Evolutionary conservation across 2,797 vertebrate genomes (phyloP).

Genomic region (Enteromius treurensis): DNA sequence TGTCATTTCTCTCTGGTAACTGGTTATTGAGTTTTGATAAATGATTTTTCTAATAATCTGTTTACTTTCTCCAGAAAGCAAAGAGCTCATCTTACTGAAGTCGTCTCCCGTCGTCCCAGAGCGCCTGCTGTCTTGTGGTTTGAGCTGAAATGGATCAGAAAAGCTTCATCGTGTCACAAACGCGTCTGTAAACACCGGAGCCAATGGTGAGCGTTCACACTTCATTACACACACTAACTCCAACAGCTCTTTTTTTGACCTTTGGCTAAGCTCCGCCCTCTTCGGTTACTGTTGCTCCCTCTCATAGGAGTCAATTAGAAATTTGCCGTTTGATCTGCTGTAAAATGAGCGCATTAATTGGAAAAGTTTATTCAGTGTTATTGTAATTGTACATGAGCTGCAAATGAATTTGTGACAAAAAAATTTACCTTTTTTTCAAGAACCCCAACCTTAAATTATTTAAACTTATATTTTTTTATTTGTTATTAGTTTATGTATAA

Average conservation of each 20-base stretch:
- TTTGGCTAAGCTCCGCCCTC: not conserved
- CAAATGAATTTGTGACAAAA: not conserved
- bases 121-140: conserved; percentile 61
- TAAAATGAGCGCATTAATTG: not conserved
- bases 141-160: conserved; percentile 81
- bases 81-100: not conserved
- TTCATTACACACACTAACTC: not conserved
- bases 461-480: too few relatives aligned
- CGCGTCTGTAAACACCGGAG: conserved; percentile 81
- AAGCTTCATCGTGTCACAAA: conserved; percentile 79
- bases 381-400: not conserved
- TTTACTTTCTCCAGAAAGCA: not conserved
- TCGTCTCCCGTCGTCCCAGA: not conserved
- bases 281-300: too few relatives aligned
- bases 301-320: not conserved
- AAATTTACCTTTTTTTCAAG: not conserved
- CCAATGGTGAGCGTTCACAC: conserved; percentile 83
- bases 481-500: not conserved
- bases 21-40: not conserved
- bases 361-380: not conserved
- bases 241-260: not conserved
- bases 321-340: too few relatives aligned
- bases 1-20: not conserved
- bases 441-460: not conserved
- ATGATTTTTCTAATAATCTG: not conserved